Percentiles rank a stretch among this genome's conserved stretches.
These are phyloP conservation scores for Mycteria americana DNA, from an alignment of 2,797 vertebrate species.

Conservation along the genomic window DNA sequence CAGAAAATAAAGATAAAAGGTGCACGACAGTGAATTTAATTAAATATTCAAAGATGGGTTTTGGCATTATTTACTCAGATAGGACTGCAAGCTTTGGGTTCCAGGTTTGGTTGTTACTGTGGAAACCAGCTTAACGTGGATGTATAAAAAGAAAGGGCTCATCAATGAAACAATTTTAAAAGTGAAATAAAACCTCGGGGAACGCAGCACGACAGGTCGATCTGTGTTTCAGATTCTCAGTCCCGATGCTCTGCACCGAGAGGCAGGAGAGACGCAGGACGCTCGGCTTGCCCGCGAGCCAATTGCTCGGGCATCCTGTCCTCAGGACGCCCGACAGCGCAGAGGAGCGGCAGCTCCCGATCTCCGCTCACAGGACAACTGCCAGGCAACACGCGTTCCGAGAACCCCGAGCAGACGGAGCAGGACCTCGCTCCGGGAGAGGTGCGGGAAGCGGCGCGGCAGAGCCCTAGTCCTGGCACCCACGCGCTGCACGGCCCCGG, in stretches of 20 bases:
- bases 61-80: conserved; percentile 62
- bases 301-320: not conserved
- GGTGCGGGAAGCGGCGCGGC: not conserved
- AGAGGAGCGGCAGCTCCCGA: not conserved
- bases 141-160: conserved; percentile 56
- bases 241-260: rapidly evolving
- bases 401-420: rapidly evolving
- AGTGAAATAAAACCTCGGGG: conserved; percentile 32
- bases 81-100: conserved; percentile 15
- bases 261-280: not conserved
- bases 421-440: not conserved
- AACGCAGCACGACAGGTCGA: conserved; percentile 27
- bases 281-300: not conserved
- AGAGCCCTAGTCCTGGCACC: not conserved
- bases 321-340: not conserved
- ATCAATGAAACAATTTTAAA: conserved; percentile 64
- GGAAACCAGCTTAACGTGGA: conserved; percentile 57
- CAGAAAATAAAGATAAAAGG: conserved; percentile 11
- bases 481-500: rapidly evolving
- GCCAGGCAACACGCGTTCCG: not conserved
- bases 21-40: conserved; percentile 2
- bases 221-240: not conserved
- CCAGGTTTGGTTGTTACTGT: conserved; percentile 70
- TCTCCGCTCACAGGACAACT: not conserved
- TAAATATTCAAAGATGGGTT: conserved; percentile 7